These are phyloP conservation scores for Sturnus vulgaris DNA, from an alignment of 2,113 vertebrate species.

Conservation along the genomic window DNA sequence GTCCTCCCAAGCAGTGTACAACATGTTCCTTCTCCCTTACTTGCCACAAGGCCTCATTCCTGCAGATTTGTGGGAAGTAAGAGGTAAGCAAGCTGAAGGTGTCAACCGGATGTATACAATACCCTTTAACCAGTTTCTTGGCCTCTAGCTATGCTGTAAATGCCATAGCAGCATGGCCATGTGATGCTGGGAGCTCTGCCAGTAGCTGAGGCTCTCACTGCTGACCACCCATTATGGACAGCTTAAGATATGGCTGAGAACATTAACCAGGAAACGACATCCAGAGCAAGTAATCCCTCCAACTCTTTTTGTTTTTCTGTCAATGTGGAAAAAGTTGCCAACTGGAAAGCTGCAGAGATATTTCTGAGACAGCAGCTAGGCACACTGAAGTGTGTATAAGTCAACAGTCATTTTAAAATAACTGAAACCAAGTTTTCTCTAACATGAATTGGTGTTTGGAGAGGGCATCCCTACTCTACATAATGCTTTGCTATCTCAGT, in stretches of 20 bases:
- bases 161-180: fast-evolving
- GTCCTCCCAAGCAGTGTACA: background rate
- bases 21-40: background rate
- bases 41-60: background rate
- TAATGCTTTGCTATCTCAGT: background rate
- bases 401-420: background rate
- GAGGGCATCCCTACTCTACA: background rate
- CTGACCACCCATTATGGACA: background rate
- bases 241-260: background rate
- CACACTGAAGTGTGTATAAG: background rate
- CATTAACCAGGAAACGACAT: background rate
- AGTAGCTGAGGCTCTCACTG: background rate
- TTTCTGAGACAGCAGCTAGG: background rate
- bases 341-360: background rate
- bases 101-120: background rate
- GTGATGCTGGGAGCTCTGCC: background rate
- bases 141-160: background rate
- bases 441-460: background rate
- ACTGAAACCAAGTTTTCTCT: background rate
- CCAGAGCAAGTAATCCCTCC: background rate
- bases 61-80: background rate
- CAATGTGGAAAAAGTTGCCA: background rate
- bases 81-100: background rate
- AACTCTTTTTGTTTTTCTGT: background rate
- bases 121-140: background rate